phyloP scores from a whole-genome alignment of 2,888 invertebrate genomes.

The Diplazon laetatorius region DNA sequence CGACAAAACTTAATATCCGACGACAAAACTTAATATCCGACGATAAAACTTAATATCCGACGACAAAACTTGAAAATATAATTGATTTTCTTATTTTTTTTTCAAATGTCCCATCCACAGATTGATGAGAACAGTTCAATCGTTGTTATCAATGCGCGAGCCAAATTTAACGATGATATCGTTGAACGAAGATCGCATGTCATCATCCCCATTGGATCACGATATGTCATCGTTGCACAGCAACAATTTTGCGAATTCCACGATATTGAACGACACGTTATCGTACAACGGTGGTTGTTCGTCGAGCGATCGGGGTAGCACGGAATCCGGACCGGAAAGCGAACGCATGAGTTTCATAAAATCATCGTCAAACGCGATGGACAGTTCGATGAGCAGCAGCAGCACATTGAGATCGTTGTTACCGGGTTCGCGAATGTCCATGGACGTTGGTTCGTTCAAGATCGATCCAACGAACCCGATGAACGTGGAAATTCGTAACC shows the following conservation, averaged over 20 bases:
- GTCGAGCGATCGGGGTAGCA: conserved; percentile 68
- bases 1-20: no score
- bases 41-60: no score
- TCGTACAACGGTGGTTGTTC: conserved; percentile 64
- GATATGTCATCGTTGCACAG: conserved; percentile 62
- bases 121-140: conserved; percentile 86
- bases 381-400: conserved; percentile 47
- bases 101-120: conserved; percentile 75
- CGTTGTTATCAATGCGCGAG: conserved; percentile 86
- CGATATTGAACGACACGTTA: conserved; percentile 63
- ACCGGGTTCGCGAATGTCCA: conserved; percentile 75
- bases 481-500: no score
- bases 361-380: conserved; percentile 41
- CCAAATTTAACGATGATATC: conserved; percentile 84
- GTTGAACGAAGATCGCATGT: conserved; percentile 61
- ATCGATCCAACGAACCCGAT: conserved; percentile 73
- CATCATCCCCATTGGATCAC: conserved; percentile 38
- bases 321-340: conserved; percentile 67
- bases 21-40: no score
- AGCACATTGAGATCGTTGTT: conserved; percentile 67
- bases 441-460: conserved; percentile 77
- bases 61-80: no score
- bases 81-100: no score
- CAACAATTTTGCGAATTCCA: conserved; percentile 70
- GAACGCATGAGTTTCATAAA: conserved; percentile 68